Evolutionary conservation across 2,888 invertebrate genomes (phyloP).

Genomic region (Allacma fusca): DNA sequence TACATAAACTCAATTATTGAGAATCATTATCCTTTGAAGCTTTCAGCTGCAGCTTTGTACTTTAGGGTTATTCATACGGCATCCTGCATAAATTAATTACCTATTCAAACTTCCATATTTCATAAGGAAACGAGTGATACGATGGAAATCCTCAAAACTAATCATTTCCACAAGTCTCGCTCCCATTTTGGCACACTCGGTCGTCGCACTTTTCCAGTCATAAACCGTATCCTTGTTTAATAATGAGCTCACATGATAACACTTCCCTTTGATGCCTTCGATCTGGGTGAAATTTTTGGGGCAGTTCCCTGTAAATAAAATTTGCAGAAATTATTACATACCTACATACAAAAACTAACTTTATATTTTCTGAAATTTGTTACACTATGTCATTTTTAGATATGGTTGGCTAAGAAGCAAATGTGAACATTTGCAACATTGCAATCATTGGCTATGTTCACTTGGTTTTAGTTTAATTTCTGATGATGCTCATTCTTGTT

Average conservation of each 20-base stretch:
- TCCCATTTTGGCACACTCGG: slow-evolving; percentile 55
- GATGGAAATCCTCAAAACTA: slow-evolving; percentile 56
- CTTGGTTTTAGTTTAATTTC: too few relatives aligned
- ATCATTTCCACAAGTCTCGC: slow-evolving; percentile 58
- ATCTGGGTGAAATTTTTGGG: slow-evolving; percentile 56
- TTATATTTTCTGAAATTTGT: too few relatives aligned
- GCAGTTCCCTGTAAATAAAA: slow-evolving; percentile 57
- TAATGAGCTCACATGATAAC: slow-evolving; percentile 57
- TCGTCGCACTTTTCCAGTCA: slow-evolving; percentile 59
- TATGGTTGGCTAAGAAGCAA: too few relatives aligned
- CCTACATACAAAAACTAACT: too few relatives aligned
- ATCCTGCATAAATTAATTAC: neutral
- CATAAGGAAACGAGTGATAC: slow-evolving; percentile 53
- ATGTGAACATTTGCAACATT: too few relatives aligned
- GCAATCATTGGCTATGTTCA: too few relatives aligned
- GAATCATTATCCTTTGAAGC: too few relatives aligned
- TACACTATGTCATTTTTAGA: too few relatives aligned
- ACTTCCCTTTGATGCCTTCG: slow-evolving; percentile 59
- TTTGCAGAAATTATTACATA: too few relatives aligned
- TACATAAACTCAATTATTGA: too few relatives aligned
- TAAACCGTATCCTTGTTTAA: slow-evolving; percentile 38
- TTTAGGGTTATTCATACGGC: neutral
- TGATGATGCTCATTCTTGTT: too few relatives aligned
- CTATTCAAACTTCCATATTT: slow-evolving; percentile 45
- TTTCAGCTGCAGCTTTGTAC: too few relatives aligned